Evolutionary conservation across 2,113 vertebrate genomes (phyloP).

Genomic region (Corythaixoides concolor): DNA sequence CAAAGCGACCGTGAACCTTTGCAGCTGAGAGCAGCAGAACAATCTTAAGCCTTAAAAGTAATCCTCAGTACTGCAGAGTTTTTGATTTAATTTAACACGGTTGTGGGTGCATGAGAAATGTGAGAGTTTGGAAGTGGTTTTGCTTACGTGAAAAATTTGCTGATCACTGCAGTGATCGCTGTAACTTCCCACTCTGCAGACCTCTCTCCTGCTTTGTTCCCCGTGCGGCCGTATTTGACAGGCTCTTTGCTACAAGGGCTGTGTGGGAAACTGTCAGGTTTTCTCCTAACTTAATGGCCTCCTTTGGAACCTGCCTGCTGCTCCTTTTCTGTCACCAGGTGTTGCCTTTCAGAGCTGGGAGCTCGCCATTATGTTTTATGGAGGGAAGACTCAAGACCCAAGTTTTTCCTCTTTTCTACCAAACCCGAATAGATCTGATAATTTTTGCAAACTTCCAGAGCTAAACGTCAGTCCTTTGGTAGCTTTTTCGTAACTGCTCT

Average conservation of each 20-base stretch:
- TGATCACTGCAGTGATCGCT: neutral
- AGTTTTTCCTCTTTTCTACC: neutral
- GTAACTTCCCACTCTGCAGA: neutral
- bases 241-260: neutral
- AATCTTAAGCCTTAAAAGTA: neutral
- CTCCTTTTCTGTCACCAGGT: neutral
- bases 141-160: neutral
- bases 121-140: neutral
- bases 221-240: neutral
- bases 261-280: neutral
- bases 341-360: neutral
- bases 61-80: neutral
- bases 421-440: neutral
- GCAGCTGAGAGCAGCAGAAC: neutral
- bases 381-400: neutral
- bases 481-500: neutral
- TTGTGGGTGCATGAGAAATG: neutral
- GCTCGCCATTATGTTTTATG: neutral
- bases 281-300: neutral
- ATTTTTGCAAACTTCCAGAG: neutral
- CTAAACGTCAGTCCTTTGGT: neutral
- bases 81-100: neutral
- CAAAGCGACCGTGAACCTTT: neutral
- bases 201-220: neutral
- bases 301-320: neutral